Base-by-base conservation (phyloP, 2,888 invertebrate genomes). In the Philonicus albiceps region DNA sequence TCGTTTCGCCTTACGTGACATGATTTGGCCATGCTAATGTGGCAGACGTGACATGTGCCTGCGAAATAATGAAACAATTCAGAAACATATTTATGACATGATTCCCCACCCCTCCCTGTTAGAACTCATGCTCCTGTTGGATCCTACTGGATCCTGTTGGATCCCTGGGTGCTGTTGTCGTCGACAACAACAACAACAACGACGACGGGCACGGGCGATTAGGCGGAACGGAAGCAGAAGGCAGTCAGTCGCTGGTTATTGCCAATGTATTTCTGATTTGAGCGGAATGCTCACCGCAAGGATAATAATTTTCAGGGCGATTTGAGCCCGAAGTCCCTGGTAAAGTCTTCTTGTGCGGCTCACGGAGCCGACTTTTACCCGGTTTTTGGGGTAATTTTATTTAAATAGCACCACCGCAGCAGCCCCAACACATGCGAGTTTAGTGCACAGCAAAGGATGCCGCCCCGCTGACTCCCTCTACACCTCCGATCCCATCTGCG, bases 21-120 rank as follows among this genome's bases (percentile, higher is more conserved):
- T 87, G 87, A 86, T 87, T 87, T 76, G 81, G 74, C 83, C 81
- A 75, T 87, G 87, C 87, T 87, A 87, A 87, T 87, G 86, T 87
- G 87, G 86, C 80, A 83, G 83, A 87, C 87, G 87, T 87, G 87
- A 87, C 86, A 86, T 87, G 86, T 86, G 87, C 75, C 49, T 43
- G 31, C 76, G 83, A 64, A 85, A 87, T 86, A 73, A 81, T 81
- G 43, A 75, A 81, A 86, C 83, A 86, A 86, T 86, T 86, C 87
- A 75, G 87, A 83, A 83, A 86, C 86, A 87, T 87, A 87, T 87
- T 87, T 87, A 86, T 83, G 83, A 87, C 85, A 87, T 86, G 75
- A 87, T 86, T 86, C 85, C 76, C 64, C 81, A 87, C 83, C 83
- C 85, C 76, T 43, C 81, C 83, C 43, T 55, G 83, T 74, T 86